Conservation (phyloP, 2,888 invertebrate species). For the Linnaemya vulpina region DNA sequence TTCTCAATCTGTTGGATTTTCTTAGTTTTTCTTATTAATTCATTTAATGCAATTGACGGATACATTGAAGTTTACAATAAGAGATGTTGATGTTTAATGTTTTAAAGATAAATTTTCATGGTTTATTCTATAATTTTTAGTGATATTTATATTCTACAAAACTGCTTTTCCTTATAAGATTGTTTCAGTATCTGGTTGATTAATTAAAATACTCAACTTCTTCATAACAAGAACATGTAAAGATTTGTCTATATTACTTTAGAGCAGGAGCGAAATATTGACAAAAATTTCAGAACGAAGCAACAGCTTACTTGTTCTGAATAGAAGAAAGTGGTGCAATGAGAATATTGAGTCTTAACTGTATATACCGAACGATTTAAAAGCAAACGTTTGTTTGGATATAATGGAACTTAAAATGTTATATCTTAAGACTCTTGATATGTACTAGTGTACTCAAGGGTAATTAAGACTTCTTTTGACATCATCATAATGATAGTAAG, state of each 20-base stretch:
- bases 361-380: too few relatives aligned
- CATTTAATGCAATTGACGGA: conserved; percentile 77
- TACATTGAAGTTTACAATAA: conserved; percentile 70
- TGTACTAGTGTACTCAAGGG: too few relatives aligned
- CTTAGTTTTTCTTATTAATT: conserved; percentile 76
- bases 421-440: too few relatives aligned
- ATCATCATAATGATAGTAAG: too few relatives aligned
- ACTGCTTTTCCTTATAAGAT: too few relatives aligned
- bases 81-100: conserved; percentile 45
- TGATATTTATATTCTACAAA: too few relatives aligned
- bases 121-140: conserved; percentile 64
- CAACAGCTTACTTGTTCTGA: too few relatives aligned
- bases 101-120: conserved; percentile 48
- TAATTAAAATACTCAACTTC: conserved; percentile 75
- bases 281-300: neutral
- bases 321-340: too few relatives aligned
- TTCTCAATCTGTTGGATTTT: conserved; percentile 55
- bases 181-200: conserved; percentile 79
- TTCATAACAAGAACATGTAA: conserved; percentile 17
- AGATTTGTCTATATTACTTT: conserved; percentile 27
- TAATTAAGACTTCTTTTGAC: too few relatives aligned
- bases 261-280: conserved; percentile 34
- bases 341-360: too few relatives aligned
- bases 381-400: too few relatives aligned
- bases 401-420: too few relatives aligned